Conservation (phyloP, 2,113 vertebrate genomes). For the Amia ocellicauda region DNA sequence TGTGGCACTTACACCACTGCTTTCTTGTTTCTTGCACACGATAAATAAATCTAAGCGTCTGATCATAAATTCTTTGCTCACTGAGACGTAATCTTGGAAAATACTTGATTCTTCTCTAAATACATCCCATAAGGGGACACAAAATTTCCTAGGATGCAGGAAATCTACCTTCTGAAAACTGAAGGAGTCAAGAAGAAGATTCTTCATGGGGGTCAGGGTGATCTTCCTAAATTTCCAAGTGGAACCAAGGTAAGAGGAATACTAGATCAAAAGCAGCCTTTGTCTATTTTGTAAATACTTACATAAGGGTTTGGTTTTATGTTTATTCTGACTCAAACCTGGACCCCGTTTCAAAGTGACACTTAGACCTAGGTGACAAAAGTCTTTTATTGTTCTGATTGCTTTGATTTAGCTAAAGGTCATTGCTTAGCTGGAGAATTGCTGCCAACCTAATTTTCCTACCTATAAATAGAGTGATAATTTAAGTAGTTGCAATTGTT, state of each 20-base stretch:
- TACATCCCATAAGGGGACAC: not conserved
- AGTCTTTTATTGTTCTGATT: too few relatives aligned
- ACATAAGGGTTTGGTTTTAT: too few relatives aligned
- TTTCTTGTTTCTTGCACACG: slow-evolving; percentile 21
- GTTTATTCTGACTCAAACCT: too few relatives aligned
- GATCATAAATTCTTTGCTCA: not conserved
- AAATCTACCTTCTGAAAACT: slow-evolving; percentile 68
- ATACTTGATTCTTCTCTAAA: not conserved
- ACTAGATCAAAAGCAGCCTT: too few relatives aligned
- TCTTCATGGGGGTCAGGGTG: slow-evolving; percentile 70
- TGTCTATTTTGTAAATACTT: too few relatives aligned
- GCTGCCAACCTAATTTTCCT: too few relatives aligned
- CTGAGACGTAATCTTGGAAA: not conserved
- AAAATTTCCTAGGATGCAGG: slow-evolving; percentile 60
- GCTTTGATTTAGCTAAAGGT: too few relatives aligned
- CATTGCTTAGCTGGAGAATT: too few relatives aligned
- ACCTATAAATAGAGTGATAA: too few relatives aligned
- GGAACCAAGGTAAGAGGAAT: slow-evolving; percentile 76
- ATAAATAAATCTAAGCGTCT: not conserved
- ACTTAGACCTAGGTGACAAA: too few relatives aligned
- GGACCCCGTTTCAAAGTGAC: too few relatives aligned
- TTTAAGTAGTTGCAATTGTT: too few relatives aligned
- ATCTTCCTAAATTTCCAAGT: slow-evolving; percentile 68
- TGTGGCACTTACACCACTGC: not conserved
- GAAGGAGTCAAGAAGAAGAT: slow-evolving; percentile 81